Evolutionary conservation across 2,888 invertebrate genomes (phyloP).

Genomic region (Zhuqinia jingwanae): DNA sequence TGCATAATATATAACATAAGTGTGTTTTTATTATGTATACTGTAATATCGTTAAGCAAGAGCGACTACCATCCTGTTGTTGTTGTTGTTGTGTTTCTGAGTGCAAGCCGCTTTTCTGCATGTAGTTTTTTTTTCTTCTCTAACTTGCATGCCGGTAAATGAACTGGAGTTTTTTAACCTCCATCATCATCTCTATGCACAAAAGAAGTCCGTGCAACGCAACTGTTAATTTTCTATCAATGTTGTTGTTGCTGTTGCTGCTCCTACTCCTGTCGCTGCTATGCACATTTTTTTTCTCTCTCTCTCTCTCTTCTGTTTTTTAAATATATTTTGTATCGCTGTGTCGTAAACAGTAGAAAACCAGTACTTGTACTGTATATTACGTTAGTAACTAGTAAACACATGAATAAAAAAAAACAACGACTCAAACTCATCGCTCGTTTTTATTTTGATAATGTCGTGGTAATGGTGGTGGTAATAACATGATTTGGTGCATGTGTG

Average conservation of each 20-base stretch:
- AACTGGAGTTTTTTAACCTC: slow-evolving; percentile 71
- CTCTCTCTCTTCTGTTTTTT: no score
- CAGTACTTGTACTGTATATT: no score
- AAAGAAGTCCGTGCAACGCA: slow-evolving; percentile 50
- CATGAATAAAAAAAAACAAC: slow-evolving; percentile 3
- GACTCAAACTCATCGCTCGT: slow-evolving; percentile 2
- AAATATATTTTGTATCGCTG: no score
- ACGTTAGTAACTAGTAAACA: no score
- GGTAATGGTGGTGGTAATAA: neutral
- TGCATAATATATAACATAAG: no score
- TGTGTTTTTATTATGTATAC: no score
- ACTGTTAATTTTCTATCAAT: slow-evolving; percentile 55
- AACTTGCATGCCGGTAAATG: slow-evolving; percentile 62
- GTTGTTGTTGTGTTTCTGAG: slow-evolving; percentile 6
- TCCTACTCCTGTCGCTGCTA: neutral
- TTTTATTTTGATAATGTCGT: neutral
- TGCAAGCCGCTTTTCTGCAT: neutral
- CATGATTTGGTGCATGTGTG: no score
- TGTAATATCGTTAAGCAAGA: no score
- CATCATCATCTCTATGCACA: slow-evolving; percentile 42
- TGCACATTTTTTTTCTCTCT: neutral
- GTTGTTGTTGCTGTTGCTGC: slow-evolving; percentile 1
- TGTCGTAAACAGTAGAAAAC: no score
- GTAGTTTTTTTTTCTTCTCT: slow-evolving; percentile 22
- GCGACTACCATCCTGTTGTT: neutral